Evolutionary conservation across 2,797 vertebrate genomes (phyloP).

Genomic region (Psittacula echo): DNA sequence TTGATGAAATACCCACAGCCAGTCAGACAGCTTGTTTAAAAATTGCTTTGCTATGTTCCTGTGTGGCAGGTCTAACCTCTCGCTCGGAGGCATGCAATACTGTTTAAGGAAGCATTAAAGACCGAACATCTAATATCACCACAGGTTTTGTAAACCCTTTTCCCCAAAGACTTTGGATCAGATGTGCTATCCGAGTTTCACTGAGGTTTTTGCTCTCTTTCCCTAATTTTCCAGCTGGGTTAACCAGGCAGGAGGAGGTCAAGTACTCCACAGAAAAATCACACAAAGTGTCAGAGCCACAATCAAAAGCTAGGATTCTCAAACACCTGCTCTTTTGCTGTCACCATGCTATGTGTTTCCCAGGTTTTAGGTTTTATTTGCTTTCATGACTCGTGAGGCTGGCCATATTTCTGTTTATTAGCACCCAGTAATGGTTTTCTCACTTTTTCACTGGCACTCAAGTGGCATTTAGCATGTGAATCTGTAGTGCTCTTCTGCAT

Average conservation of each 20-base stretch:
- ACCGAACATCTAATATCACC: background rate
- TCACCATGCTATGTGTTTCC: rapidly evolving
- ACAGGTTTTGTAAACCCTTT: background rate
- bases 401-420: background rate
- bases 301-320: background rate
- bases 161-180: background rate
- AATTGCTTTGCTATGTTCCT: background rate
- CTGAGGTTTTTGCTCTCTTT: background rate
- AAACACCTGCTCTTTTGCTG: background rate
- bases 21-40: background rate
- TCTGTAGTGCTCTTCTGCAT: background rate
- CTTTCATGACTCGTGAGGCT: background rate
- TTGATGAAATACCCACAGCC: background rate
- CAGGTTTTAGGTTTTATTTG: background rate
- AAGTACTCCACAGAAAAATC: background rate
- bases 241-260: background rate
- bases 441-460: background rate
- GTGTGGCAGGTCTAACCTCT: rapidly evolving
- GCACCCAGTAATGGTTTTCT: background rate
- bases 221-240: conserved; percentile 2
- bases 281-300: background rate
- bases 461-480: background rate
- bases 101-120: background rate
- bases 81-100: background rate
- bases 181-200: background rate